phyloP scores from a whole-genome alignment of 92 coral and sea anemone genomes.

The Montipora capitata region DNA sequence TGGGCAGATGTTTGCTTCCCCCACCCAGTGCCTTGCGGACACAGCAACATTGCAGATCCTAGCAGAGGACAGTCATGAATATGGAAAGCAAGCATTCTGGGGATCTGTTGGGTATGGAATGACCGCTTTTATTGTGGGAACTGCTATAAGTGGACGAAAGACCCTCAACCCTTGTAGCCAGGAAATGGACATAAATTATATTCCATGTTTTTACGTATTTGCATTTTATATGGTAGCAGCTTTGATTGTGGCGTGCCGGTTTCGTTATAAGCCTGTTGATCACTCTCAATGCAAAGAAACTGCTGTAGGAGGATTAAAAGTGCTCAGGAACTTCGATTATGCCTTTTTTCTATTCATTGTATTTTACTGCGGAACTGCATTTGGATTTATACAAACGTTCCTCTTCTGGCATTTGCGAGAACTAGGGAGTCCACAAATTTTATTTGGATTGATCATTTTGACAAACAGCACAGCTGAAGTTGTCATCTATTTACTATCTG shows the following conservation, averaged over 20 bases:
- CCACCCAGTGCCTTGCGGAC: constrained; percentile 96
- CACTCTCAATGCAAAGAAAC: constrained; percentile 80
- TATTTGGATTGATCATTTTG: constrained; percentile 91
- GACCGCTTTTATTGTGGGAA: constrained; percentile 93
- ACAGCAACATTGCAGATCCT: constrained; percentile 97
- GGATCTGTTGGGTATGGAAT: constrained; percentile 98
- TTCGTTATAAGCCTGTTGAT: constrained; percentile 76
- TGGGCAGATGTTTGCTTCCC: constrained; percentile 94
- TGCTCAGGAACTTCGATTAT: constrained; percentile 82
- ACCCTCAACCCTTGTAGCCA: constrained; percentile 90
- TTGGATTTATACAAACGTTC: constrained; percentile 97
- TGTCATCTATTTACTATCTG: constrained; percentile 83
- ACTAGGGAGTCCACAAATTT: constrained; percentile 91
- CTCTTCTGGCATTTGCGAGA: constrained; percentile 98
- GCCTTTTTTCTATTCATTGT: constrained; percentile 93
- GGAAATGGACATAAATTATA: constrained; percentile 89
- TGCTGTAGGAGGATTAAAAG: constrained; percentile 73
- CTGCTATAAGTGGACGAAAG: constrained; percentile 89
- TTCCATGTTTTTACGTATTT: constrained; percentile 94
- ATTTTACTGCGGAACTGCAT: constrained; percentile 96
- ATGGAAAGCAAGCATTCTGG: constrained; percentile 98
- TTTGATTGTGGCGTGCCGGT: constrained; percentile 89
- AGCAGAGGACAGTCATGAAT: constrained; percentile 94
- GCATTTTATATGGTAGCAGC: constrained; percentile 88
- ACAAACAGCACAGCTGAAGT: constrained; percentile 95